phyloP scores from a whole-genome alignment of 2,113 vertebrate genomes.

The Microtus montanus region DNA sequence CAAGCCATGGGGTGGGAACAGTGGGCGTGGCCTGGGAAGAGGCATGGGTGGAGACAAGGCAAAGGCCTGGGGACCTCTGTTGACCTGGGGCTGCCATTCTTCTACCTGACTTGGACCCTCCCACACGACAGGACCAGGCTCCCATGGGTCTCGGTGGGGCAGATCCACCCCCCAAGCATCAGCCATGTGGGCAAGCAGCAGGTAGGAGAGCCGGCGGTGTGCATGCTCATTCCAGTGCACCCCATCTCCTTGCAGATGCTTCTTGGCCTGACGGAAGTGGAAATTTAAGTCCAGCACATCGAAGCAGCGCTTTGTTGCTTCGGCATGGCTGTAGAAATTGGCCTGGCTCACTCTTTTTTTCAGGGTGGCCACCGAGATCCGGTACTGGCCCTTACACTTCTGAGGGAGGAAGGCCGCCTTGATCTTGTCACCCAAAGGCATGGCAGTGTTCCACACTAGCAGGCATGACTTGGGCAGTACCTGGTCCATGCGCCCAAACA shows the following conservation, averaged over 20 bases:
- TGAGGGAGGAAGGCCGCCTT: constrained; percentile 84
- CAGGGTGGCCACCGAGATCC: constrained; percentile 66
- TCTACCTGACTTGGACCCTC: background rate
- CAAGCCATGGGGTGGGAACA: background rate
- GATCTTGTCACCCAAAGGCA: constrained; percentile 88
- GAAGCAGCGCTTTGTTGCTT: constrained; percentile 83
- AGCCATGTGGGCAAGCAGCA: constrained; percentile 87
- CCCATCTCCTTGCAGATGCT: constrained; percentile 83
- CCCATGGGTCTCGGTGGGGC: background rate
- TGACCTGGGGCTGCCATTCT: background rate
- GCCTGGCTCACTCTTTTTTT: constrained; percentile 85
- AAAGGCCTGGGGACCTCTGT: accelerated
- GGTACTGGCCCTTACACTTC: background rate
- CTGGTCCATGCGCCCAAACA: constrained; percentile 83
- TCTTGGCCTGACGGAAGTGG: constrained; percentile 85
- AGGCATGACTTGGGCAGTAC: constrained; percentile 84
- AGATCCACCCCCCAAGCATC: constrained; percentile 88
- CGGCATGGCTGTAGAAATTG: constrained; percentile 86
- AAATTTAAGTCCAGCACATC: constrained; percentile 92
- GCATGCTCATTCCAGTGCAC: constrained; percentile 89
- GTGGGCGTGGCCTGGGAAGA: background rate
- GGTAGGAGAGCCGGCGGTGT: constrained; percentile 88
- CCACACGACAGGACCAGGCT: accelerated
- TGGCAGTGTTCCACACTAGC: constrained; percentile 90
- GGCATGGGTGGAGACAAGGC: accelerated